phyloP scores from a whole-genome alignment of 2,888 invertebrate genomes.

The Zelleria hepariella region DNA sequence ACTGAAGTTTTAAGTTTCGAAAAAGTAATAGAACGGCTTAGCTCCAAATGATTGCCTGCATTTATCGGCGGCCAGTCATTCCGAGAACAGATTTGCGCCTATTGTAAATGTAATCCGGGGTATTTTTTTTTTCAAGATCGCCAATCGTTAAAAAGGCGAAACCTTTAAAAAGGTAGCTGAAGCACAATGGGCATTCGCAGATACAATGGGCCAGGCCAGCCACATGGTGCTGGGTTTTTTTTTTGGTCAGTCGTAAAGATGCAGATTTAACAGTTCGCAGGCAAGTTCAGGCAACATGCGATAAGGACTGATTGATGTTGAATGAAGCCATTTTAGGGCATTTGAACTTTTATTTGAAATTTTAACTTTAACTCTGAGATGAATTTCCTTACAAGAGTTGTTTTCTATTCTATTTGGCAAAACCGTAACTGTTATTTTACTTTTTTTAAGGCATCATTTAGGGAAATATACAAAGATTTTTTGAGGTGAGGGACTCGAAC shows the following conservation, averaged over 20 bases:
- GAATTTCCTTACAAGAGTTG: too few species aligned
- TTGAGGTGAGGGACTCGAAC: too few species aligned
- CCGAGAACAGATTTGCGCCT: constrained; percentile 42
- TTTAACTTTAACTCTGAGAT: background rate
- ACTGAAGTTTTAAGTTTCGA: background rate
- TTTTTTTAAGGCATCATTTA: too few species aligned
- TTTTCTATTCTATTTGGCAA: too few species aligned
- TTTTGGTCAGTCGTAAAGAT: constrained; percentile 47
- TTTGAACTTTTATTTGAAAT: too few species aligned
- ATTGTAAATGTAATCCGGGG: constrained; percentile 46
- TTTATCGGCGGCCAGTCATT: constrained; percentile 18
- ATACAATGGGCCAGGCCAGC: constrained; percentile 45
- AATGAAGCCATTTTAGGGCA: background rate
- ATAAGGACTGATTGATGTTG: constrained; percentile 15
- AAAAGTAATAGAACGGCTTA: background rate
- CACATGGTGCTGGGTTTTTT: constrained; percentile 49
- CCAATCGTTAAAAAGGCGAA: constrained; percentile 47
- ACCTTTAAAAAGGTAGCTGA: constrained; percentile 45
- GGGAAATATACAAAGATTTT: too few species aligned
- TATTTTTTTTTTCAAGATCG: constrained; percentile 42
- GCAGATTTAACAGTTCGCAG: constrained; percentile 49
- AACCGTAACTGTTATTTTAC: too few species aligned
- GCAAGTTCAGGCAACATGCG: constrained; percentile 21
- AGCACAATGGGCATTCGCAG: constrained; percentile 45
- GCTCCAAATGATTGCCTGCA: background rate